Evolutionary conservation across 2,113 vertebrate genomes (phyloP).

Genomic region (Orthonyx spaldingii): DNA sequence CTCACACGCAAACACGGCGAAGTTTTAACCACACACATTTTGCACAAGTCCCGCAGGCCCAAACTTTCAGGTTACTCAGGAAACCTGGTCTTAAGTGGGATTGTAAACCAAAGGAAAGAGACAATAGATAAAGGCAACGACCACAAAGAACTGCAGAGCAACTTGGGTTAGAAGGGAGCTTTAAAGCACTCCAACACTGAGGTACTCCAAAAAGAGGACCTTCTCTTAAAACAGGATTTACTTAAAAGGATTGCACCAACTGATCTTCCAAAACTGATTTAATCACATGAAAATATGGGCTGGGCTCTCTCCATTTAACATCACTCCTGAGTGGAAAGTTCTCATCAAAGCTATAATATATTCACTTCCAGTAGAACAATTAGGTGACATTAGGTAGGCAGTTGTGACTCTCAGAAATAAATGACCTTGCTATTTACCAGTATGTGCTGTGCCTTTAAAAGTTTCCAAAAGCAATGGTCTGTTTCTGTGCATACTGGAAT

Average conservation of each 20-base stretch:
- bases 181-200: neutral
- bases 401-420: neutral
- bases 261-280: neutral
- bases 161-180: neutral
- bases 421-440: neutral
- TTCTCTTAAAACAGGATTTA: neutral
- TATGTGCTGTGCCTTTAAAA: neutral
- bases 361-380: conserved; percentile 19
- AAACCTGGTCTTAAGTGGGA: neutral
- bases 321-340: neutral
- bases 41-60: neutral
- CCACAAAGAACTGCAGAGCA: neutral
- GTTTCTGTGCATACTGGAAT: conserved; percentile 18
- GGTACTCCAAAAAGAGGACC: neutral
- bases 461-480: conserved; percentile 14
- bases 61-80: neutral
- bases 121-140: neutral
- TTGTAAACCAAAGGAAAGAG: neutral
- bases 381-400: neutral
- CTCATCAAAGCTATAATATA: neutral
- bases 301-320: neutral
- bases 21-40: neutral
- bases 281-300: neutral
- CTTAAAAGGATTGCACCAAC: neutral
- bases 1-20: neutral